Evolutionary conservation across 1,140 invertebrate species (phyloP).

Genomic region (Magallana gigas): DNA sequence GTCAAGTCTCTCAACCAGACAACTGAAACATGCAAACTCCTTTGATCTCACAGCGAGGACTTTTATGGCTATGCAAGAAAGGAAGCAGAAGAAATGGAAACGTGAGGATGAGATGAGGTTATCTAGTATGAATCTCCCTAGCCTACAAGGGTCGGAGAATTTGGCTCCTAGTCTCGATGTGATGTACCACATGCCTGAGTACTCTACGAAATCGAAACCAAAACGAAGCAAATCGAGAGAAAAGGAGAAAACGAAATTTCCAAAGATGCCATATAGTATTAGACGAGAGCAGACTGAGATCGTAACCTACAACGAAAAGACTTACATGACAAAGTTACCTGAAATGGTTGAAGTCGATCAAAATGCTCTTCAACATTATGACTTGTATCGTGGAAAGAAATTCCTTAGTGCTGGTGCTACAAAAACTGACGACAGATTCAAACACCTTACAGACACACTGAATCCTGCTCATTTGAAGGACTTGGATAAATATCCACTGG

Average conservation of each 20-base stretch:
- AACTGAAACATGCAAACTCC: slow-evolving; percentile 54
- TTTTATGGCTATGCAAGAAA: slow-evolving; percentile 55
- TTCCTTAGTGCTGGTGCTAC: slow-evolving; percentile 54
- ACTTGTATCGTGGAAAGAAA: slow-evolving; percentile 61
- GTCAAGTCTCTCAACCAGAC: slow-evolving; percentile 42
- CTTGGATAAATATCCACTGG: slow-evolving; percentile 54
- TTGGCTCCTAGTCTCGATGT: slow-evolving; percentile 45
- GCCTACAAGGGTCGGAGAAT: slow-evolving; percentile 30
- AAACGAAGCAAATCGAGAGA: not conserved
- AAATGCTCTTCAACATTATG: slow-evolving; percentile 54
- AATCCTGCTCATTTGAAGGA: slow-evolving; percentile 54
- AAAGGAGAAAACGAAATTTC: slow-evolving; percentile 33
- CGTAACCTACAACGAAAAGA: slow-evolving; percentile 61
- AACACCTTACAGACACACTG: slow-evolving; percentile 52
- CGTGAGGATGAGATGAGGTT: slow-evolving; percentile 58
- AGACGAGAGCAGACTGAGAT: slow-evolving; percentile 67
- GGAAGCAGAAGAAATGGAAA: slow-evolving; percentile 63
- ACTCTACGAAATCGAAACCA: slow-evolving; percentile 41
- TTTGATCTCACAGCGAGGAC: slow-evolving; percentile 55
- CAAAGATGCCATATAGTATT: slow-evolving; percentile 53
- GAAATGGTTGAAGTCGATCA: slow-evolving; percentile 61
- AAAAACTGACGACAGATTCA: slow-evolving; percentile 57
- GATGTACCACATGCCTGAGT: slow-evolving; percentile 59
- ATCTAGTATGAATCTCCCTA: slow-evolving; percentile 60
- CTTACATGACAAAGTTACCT: slow-evolving; percentile 67